These are phyloP conservation scores for Silurus aristotelis DNA, from an alignment of 2,797 vertebrate genomes.

Conservation along the genomic window DNA sequence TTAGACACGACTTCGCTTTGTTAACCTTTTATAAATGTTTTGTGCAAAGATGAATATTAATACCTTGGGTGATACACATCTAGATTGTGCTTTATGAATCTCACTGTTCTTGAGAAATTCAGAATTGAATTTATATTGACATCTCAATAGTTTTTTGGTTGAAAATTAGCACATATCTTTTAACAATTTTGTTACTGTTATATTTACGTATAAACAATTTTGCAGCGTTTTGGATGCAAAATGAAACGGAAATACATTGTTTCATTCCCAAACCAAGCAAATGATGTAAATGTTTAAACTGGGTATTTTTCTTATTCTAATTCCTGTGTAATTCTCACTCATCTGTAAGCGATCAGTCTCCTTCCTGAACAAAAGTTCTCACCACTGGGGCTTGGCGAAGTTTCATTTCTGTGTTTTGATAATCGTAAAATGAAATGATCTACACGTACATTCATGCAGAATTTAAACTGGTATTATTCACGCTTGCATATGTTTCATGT, in stretches of 20 bases:
- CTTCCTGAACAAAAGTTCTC: background rate
- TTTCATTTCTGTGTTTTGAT: background rate
- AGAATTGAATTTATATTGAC: background rate
- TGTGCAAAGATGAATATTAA: background rate
- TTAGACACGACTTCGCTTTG: too few relatives aligned
- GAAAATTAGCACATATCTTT: background rate
- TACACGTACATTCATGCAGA: background rate
- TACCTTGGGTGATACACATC: conserved; percentile 64
- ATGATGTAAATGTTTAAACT: conserved; percentile 19
- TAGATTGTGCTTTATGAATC: conserved; percentile 46
- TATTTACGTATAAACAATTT: background rate
- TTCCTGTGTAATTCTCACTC: conserved; percentile 9
- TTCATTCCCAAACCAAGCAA: conserved; percentile 16
- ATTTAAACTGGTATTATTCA: background rate
- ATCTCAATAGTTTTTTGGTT: background rate
- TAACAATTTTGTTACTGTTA: background rate
- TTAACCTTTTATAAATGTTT: background rate
- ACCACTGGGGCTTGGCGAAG: background rate
- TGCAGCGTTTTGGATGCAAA: background rate
- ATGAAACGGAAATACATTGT: background rate
- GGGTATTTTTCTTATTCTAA: too few relatives aligned
- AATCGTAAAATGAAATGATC: background rate
- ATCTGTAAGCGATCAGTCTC: conserved; percentile 29
- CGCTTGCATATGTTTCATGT: background rate
- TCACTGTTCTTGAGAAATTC: conserved; percentile 63